These are phyloP conservation scores for Anolis carolinensis DNA, from an alignment of 2,113 vertebrate genomes.

Conservation along the genomic window DNA sequence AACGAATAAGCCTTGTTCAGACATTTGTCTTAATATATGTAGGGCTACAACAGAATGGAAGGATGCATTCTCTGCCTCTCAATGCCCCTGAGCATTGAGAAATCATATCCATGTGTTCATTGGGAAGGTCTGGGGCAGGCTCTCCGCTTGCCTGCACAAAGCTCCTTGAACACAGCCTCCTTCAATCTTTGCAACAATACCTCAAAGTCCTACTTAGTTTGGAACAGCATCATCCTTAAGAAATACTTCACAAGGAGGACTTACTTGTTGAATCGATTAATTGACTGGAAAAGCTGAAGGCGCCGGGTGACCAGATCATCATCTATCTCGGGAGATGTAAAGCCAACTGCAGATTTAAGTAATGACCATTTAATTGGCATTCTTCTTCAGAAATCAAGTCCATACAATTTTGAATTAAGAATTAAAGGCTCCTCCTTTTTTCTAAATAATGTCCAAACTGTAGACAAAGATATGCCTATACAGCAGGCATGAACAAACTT, in stretches of 20 bases:
- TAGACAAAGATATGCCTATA: background rate
- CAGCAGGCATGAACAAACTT: background rate
- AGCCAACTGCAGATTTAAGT: constrained; percentile 71
- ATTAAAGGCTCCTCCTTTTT: background rate
- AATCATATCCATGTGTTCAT: no score
- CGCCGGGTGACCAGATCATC: constrained; percentile 75
- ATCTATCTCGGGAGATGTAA: constrained; percentile 73
- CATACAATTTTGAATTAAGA: constrained; percentile 22
- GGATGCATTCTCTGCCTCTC: no score
- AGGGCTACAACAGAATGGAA: no score
- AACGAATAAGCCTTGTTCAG: no score
- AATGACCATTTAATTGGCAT: constrained; percentile 50
- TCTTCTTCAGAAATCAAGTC: constrained; percentile 5
- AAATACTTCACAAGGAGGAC: constrained; percentile 31
- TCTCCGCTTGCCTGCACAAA: no score
- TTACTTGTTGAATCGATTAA: constrained; percentile 78
- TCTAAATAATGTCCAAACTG: background rate
- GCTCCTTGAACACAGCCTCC: no score
- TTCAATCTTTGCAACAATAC: no score
- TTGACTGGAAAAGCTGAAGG: constrained; percentile 78
- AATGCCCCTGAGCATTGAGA: no score
- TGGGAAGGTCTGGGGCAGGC: no score
- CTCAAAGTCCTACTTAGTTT: no score
- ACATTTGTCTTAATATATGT: no score
- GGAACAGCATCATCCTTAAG: no score